A percentile compares a stretch with the other conserved stretches of the same genome.
Conservation (phyloP, 2,113 vertebrate species). For the Lamprotornis superbus region DNA sequence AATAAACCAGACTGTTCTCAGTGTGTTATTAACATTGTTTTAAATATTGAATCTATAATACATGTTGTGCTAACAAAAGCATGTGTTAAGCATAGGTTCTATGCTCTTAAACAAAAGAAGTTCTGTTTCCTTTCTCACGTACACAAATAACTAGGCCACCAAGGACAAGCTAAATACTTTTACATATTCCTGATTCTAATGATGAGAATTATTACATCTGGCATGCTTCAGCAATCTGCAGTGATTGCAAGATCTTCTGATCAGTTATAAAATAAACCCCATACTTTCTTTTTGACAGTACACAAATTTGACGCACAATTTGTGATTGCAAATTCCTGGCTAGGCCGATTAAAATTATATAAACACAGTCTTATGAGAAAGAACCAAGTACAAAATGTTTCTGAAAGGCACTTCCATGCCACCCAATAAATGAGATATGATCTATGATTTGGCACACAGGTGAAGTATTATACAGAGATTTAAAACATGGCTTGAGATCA, state of each 20-base stretch:
- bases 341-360: neutral
- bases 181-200: neutral
- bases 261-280: neutral
- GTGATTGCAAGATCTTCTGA: neutral
- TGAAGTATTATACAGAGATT: neutral
- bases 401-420: neutral
- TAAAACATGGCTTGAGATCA: neutral
- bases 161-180: neutral
- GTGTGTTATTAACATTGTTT: slow-evolving; percentile 32
- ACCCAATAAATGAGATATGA: neutral
- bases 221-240: neutral
- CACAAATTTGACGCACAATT: neutral
- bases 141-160: neutral
- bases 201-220: neutral
- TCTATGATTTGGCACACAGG: neutral
- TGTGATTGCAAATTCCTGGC: neutral
- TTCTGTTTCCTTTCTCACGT: neutral
- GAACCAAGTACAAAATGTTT: neutral
- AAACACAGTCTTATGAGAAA: neutral
- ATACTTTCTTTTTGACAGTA: neutral
- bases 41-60: slow-evolving; percentile 20
- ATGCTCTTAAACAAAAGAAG: neutral
- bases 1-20: slow-evolving; percentile 22
- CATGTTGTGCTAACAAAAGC: neutral
- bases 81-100: neutral